Base-by-base conservation (phyloP, 2,113 vertebrate species). In the Vanacampus margaritifer region DNA sequence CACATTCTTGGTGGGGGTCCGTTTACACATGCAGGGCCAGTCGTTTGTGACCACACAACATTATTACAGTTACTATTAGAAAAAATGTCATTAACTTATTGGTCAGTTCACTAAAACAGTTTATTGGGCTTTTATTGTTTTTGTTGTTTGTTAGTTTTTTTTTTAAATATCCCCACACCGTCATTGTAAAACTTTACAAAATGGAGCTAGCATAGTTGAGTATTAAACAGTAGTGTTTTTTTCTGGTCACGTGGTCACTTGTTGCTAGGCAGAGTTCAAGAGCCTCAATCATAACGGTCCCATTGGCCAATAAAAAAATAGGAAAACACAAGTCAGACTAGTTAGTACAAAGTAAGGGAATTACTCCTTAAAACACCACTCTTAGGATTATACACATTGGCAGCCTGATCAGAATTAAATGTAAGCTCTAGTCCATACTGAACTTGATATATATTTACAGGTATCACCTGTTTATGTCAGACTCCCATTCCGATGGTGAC, bases 231-330 rank as follows among this genome's bases (percentile, higher is more conserved):
- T 21, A 32, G 7, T 8, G 4, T 8, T 9, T 0, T n/a, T 60
- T 37, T 11, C 35, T 39, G 21, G 21, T 61, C 59, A 61, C 59
- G 2, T 62, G 37, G n/a, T 37, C n/a, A 43, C 59, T 62, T 41
- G 36, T 62, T 62, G 37, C 37, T 62, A 24, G 59, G 59, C n/a
- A 62, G 23, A 43, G n/a, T 62, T 43, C 37, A 62, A 16, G 23
- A 24, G 36, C 37, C 39, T 23, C 12, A 39, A 14, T 61, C 11
- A 14, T 23, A 14, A 13, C 36, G 39, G 9, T 21, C 58, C 58
- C 36, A 17, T 16, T 41, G 59, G 35, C 17, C 57, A 21, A 36
- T 36, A 8, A 59, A 23, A 59, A 61, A 41, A 61, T 37, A 23
- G 21, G 36, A 21, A 24, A 23, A 39, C 53, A 6, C 24, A 8